Evolutionary conservation across 2,888 invertebrate genomes (phyloP).

Genomic region (Meganola albula): DNA sequence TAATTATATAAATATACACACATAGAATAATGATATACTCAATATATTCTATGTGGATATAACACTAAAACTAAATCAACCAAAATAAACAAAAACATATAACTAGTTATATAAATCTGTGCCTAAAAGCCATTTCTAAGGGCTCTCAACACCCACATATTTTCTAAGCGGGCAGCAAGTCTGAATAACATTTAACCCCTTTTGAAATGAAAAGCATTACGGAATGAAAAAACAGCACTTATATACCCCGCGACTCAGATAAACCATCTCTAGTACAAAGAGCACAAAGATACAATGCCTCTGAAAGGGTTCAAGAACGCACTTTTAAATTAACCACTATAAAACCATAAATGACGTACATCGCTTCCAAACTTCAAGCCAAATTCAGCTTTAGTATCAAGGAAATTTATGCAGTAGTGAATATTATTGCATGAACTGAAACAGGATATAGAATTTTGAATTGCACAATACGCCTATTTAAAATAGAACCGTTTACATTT

Average conservation of each 20-base stretch:
- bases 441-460: slow-evolving; percentile 60
- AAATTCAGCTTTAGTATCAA: slow-evolving; percentile 37
- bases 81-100: too few relatives aligned
- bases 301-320: slow-evolving; percentile 79
- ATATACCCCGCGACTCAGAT: slow-evolving; percentile 76
- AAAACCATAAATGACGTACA: slow-evolving; percentile 47
- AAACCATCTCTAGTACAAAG: slow-evolving; percentile 77
- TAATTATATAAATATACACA: too few relatives aligned
- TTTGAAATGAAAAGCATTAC: slow-evolving; percentile 78
- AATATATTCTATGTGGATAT: too few relatives aligned
- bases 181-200: slow-evolving; percentile 78
- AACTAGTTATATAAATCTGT: slow-evolving; percentile 17
- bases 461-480: slow-evolving; percentile 61
- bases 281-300: slow-evolving; percentile 78
- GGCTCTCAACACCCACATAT: slow-evolving; percentile 69
- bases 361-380: slow-evolving; percentile 28
- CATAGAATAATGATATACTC: too few relatives aligned
- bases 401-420: slow-evolving; percentile 17
- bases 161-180: slow-evolving; percentile 67
- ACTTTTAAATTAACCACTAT: slow-evolving; percentile 74
- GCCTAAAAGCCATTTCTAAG: slow-evolving; percentile 36
- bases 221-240: slow-evolving; percentile 78
- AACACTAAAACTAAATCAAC: too few relatives aligned
- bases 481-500: slow-evolving; percentile 76
- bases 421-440: slow-evolving; percentile 37